phyloP scores from a whole-genome alignment of 2,113 vertebrate species.

The Dryoscopus gambensis region DNA sequence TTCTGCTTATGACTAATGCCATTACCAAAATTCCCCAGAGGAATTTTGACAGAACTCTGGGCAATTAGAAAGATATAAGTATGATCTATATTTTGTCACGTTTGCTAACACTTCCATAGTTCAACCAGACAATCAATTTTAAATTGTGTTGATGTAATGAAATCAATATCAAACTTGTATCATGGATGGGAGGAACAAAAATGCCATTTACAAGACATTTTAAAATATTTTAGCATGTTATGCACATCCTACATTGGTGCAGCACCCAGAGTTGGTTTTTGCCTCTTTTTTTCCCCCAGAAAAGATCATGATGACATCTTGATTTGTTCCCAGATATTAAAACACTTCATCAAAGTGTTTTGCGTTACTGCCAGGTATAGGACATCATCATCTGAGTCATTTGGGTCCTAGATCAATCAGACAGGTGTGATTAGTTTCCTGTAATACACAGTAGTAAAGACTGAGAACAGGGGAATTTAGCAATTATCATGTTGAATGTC shows the following conservation, averaged over 20 bases:
- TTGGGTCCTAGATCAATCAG: not conserved
- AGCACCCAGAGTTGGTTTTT: rapidly evolving
- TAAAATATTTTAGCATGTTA: not conserved
- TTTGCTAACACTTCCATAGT: not conserved
- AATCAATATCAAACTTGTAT: not conserved
- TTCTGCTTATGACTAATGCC: conserved; percentile 43
- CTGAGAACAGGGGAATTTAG: not conserved
- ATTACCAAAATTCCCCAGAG: not conserved
- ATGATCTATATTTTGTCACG: not conserved
- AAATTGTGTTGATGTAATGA: not conserved
- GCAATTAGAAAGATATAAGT: not conserved
- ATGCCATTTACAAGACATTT: not conserved
- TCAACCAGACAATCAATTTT: not conserved
- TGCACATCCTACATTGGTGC: not conserved
- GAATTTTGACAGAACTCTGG: not conserved
- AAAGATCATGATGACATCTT: not conserved
- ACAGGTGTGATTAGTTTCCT: not conserved
- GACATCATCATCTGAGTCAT: not conserved
- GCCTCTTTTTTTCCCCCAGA: not conserved
- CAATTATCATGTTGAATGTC: not conserved
- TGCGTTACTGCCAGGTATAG: not conserved
- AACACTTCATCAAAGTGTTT: not conserved
- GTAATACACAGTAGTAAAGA: not conserved
- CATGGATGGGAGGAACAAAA: not conserved
- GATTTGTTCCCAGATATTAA: not conserved